phyloP scores from a whole-genome alignment of 2,797 vertebrate genomes.

The Valencia hispanica region DNA sequence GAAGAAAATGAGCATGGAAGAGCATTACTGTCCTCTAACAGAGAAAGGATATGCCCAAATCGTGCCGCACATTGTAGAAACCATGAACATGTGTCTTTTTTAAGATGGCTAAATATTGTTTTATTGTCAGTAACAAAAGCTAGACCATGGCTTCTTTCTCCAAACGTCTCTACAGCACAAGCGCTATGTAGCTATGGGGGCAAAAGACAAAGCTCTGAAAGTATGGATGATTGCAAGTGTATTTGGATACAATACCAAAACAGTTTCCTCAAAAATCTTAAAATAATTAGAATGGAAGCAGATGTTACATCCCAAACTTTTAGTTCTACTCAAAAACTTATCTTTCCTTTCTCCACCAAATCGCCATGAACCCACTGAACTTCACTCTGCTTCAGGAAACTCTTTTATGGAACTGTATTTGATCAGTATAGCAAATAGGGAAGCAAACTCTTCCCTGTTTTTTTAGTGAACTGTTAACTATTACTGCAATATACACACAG shows the following conservation, averaged over 20 bases:
- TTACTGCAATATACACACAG: conserved; percentile 89
- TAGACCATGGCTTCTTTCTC: conserved; percentile 28
- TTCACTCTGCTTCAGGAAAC: conserved; percentile 79
- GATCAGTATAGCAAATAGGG: conserved; percentile 88
- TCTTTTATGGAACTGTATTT: conserved; percentile 81
- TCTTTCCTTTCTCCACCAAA: conserved; percentile 23
- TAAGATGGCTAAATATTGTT: conserved; percentile 33
- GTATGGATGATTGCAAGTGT: conserved; percentile 39
- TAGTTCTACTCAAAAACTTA: conserved; percentile 52
- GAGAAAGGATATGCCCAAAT: conserved; percentile 6
- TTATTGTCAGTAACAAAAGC: conserved; percentile 42
- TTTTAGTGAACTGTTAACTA: conserved; percentile 83
- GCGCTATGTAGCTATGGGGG: background rate
- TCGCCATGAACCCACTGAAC: conserved; percentile 47
- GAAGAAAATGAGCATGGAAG: conserved; percentile 25
- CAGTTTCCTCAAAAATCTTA: conserved; percentile 40
- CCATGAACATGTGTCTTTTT: conserved; percentile 14
- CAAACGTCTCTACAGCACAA: conserved; percentile 1
- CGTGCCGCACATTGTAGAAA: conserved; percentile 24
- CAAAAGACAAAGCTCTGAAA: background rate
- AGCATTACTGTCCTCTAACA: background rate
- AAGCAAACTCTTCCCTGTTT: conserved; percentile 85
- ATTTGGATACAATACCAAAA: conserved; percentile 70
- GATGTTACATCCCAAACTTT: conserved; percentile 88
- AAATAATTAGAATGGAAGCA: conserved; percentile 85